Base-by-base conservation (phyloP, 2,797 vertebrate species). In the Carduelis carduelis region DNA sequence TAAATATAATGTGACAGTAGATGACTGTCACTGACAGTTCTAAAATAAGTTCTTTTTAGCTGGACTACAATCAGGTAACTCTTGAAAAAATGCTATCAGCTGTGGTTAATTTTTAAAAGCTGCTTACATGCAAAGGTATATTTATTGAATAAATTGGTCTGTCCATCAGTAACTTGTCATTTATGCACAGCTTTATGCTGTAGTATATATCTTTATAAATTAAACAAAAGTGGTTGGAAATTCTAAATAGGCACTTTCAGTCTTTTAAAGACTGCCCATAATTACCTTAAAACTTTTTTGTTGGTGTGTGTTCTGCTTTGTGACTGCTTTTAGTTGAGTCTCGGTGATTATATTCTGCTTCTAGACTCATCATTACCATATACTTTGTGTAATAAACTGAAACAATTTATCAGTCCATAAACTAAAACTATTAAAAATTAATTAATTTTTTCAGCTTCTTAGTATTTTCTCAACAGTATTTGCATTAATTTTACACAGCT, bases 331-430 rank as follows among this genome's bases (percentile, higher is more conserved):
- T 55, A 50, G 24, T 22, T 35, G 32, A 32, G 11, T 41, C 63
- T 74, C 43, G 34, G 17, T 49, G 32, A 26, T 71, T 63, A 77
- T 46, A 24, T 61, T 70, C 63, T 92, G 28, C 46, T 76, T 64
- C n/a, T 49, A 71, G 21, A 76, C 15, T 75, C 69, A 77, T 74
- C 49, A 60, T 50, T 78, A 61, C 6, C 27, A 32, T 81, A 50
- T 27, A 34, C 11, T 86, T 28, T 81, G 13, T 63, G 41, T 74
- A 63, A 90, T 90, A 84, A 95, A 89, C 26, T 43, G 18, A 79
- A 91, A 52, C 26, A 84, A 78, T 71, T 92, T 95, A 89, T 88
- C 74, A 80, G 49, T 20, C 76, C 89, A 83, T 89, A 95, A 93
- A 84, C 13, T 57, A 82, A 65, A 94, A 83, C 55, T 28, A 66